phyloP scores from a whole-genome alignment of 1,140 invertebrate species.

The Planococcus citri region DNA sequence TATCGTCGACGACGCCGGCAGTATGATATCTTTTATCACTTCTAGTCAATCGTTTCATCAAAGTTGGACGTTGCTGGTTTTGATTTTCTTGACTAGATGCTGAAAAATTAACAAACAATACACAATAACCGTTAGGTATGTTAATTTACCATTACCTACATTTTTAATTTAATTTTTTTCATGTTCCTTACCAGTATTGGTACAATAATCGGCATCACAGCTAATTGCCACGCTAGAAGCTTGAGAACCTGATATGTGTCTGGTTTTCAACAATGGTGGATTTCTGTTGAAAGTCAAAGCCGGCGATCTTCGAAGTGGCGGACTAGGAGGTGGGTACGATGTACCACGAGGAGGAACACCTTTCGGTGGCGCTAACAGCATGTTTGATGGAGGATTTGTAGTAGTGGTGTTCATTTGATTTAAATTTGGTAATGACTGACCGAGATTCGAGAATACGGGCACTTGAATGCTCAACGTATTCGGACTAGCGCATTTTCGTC shows the following conservation, averaged over 20 bases:
- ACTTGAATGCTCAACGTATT: slow-evolving; percentile 65
- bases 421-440: slow-evolving; percentile 60
- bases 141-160: background rate
- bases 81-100: background rate
- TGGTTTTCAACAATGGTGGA: slow-evolving; percentile 57
- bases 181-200: slow-evolving; percentile 34
- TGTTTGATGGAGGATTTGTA: slow-evolving; percentile 36
- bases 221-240: slow-evolving; percentile 27
- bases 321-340: slow-evolving; percentile 62
- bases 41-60: slow-evolving; percentile 38
- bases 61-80: slow-evolving; percentile 32
- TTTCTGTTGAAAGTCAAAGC: slow-evolving; percentile 58
- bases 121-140: background rate
- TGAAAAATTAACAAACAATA: background rate
- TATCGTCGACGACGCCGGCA: slow-evolving; percentile 50
- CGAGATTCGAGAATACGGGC: slow-evolving; percentile 44
- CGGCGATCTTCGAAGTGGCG: slow-evolving; percentile 50
- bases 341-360: slow-evolving; percentile 44
- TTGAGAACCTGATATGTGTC: slow-evolving; percentile 34
- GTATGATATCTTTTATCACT: slow-evolving; percentile 46
- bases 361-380: slow-evolving; percentile 38
- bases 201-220: slow-evolving; percentile 36
- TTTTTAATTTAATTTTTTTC: slow-evolving; percentile 5
- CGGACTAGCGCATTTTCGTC: slow-evolving; percentile 39
- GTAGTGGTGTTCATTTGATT: slow-evolving; percentile 41